These are phyloP conservation scores for Pristionchus entomophagus DNA, from an alignment of 2,888 invertebrate species.

Conservation along the genomic window DNA sequence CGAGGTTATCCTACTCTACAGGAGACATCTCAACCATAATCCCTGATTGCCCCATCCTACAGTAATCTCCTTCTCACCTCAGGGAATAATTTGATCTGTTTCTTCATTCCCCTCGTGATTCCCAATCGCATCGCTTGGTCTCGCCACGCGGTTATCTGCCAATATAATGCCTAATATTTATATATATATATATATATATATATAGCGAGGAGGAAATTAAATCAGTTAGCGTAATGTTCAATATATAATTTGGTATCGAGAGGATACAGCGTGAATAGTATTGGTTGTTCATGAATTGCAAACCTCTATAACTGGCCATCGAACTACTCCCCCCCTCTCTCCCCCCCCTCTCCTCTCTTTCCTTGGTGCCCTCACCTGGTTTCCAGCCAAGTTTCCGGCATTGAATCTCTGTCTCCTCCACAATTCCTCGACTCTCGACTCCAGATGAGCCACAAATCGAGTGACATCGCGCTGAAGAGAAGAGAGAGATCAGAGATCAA, in stretches of 20 bases:
- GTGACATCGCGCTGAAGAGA: not conserved
- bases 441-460: not conserved
- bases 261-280: too few relatives aligned
- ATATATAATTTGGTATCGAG: too few relatives aligned
- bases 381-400: not conserved
- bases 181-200: too few relatives aligned
- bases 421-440: not conserved
- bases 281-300: too few relatives aligned
- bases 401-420: constrained; percentile 8
- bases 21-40: not conserved
- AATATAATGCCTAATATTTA: too few relatives aligned
- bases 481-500: not conserved
- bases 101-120: not conserved
- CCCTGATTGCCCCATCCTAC: not conserved
- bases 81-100: not conserved
- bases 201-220: too few relatives aligned
- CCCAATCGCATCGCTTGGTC: not conserved
- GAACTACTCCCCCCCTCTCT: not conserved
- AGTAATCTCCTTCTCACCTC: not conserved
- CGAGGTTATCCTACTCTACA: too few relatives aligned
- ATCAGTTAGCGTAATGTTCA: too few relatives aligned
- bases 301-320: not conserved
- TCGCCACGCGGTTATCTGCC: not conserved
- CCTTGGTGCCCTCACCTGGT: constrained; percentile 16
- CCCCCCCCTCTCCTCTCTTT: not conserved